These are phyloP conservation scores for Himalopsyche kuldschensis DNA, from an alignment of 2,888 invertebrate genomes.

Conservation along the genomic window DNA sequence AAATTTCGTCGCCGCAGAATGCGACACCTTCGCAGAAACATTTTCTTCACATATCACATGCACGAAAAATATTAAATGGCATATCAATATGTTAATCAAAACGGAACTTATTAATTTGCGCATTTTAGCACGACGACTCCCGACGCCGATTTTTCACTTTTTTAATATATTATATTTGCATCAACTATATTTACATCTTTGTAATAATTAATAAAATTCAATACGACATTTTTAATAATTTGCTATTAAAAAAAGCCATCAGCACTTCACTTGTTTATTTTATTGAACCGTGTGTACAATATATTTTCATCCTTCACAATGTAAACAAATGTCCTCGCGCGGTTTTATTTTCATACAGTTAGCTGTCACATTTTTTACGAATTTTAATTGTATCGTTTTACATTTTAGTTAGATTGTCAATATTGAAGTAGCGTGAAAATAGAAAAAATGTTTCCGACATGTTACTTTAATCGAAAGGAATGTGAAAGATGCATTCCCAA, in stretches of 20 bases:
- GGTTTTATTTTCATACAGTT: background rate
- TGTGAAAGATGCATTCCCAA: background rate
- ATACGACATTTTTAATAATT: too few relatives aligned
- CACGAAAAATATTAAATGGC: conserved; percentile 45
- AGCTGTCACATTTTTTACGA: background rate
- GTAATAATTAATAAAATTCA: background rate
- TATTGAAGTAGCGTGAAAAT: background rate
- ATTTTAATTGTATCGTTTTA: background rate
- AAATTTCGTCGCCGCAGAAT: conserved; percentile 41
- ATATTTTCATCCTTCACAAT: background rate
- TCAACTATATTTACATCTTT: background rate
- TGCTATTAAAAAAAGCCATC: background rate
- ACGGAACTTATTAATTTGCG: conserved; percentile 52
- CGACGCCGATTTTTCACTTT: background rate
- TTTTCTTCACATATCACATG: conserved; percentile 47
- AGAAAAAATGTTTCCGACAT: background rate
- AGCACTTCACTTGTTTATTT: background rate
- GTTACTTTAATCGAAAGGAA: background rate
- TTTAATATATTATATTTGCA: background rate
- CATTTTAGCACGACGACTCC: conserved; percentile 48
- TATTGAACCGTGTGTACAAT: background rate
- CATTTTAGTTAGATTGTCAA: background rate
- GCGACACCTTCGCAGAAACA: conserved; percentile 43
- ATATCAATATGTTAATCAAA: conserved; percentile 51
- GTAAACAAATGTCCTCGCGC: conserved; percentile 1